Evolutionary conservation across 2,113 vertebrate species (phyloP).

Genomic region (Plecturocebus donacophilus): DNA sequence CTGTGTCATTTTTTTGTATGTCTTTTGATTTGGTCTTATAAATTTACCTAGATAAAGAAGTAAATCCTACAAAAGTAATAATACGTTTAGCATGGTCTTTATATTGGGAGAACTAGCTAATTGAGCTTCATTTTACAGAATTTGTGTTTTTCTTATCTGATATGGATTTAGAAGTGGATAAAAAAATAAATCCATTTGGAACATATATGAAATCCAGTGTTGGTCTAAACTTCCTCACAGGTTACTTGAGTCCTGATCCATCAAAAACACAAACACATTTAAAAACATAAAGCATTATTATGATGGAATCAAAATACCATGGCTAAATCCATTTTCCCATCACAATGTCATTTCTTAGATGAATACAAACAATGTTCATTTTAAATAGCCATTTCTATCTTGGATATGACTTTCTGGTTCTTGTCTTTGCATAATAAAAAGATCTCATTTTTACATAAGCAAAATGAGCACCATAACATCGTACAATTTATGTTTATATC

Average conservation of each 20-base stretch:
- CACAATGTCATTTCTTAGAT: neutral
- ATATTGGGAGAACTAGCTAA: neutral
- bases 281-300: neutral
- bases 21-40: neutral
- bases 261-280: neutral
- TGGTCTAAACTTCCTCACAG: neutral
- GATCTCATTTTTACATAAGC: neutral
- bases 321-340: neutral
- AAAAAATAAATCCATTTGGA: neutral
- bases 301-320: neutral
- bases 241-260: neutral
- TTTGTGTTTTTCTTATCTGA: neutral
- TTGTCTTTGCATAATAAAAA: neutral
- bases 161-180: neutral
- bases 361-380: neutral
- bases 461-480: accelerated
- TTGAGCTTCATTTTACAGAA: neutral
- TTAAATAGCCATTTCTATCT: neutral
- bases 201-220: accelerated
- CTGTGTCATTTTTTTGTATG: neutral
- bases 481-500: neutral
- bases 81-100: neutral
- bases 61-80: neutral
- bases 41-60: neutral
- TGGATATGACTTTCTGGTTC: neutral